Evolutionary conservation across 2,113 vertebrate species (phyloP).

Genomic region (Pitta sordida): DNA sequence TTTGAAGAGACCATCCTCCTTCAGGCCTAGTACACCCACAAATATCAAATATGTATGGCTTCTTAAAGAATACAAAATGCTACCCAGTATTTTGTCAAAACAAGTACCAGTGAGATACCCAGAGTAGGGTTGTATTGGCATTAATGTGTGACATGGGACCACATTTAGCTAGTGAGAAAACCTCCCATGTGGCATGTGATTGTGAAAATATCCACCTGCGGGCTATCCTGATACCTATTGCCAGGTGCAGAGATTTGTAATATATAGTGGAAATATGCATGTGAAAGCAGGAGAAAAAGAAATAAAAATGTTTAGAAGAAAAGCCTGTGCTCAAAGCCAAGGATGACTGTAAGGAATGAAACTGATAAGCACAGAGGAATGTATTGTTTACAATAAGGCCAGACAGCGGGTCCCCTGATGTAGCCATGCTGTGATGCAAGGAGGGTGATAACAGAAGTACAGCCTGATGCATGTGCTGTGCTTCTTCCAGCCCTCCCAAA

Average conservation of each 20-base stretch:
- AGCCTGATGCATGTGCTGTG: fast-evolving
- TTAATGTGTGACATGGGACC: background rate
- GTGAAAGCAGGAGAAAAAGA: background rate
- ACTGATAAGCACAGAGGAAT: background rate
- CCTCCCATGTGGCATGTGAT: background rate
- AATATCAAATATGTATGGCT: background rate
- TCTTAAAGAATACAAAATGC: background rate
- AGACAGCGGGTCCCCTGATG: background rate
- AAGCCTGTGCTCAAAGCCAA: background rate
- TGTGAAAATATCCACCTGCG: background rate
- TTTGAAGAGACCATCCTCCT: background rate
- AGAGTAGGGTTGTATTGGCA: background rate
- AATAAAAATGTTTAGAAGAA: background rate
- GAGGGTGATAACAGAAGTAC: background rate
- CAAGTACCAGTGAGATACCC: background rate
- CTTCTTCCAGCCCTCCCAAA: background rate
- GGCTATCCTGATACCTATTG: background rate
- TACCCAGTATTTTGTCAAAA: background rate
- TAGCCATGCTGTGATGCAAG: fast-evolving
- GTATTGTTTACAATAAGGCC: background rate
- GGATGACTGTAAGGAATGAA: background rate
- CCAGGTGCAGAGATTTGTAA: background rate
- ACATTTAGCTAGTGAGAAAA: background rate
- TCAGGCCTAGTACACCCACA: background rate
- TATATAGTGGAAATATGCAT: background rate